Percentiles rank a stretch among this genome's conserved stretches.
These are phyloP conservation scores for Coilia nasus DNA, from an alignment of 2,797 vertebrate genomes.

Conservation along the genomic window DNA sequence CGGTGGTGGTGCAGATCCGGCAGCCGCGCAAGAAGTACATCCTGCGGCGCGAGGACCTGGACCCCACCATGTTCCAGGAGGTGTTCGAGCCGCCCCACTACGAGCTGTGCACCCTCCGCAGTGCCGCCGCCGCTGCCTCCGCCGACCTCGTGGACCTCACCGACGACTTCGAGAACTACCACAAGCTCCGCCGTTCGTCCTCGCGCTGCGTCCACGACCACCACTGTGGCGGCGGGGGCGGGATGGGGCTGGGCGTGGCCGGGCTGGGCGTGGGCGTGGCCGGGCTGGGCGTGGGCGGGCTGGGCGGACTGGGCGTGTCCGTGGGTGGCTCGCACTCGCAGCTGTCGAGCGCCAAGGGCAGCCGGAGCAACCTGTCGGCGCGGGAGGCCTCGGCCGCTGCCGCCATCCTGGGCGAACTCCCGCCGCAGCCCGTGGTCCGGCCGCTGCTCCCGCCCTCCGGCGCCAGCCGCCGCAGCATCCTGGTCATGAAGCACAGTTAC, in stretches of 20 bases:
- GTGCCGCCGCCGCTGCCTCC: slow-evolving; percentile 75
- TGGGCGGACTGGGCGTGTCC: not conserved
- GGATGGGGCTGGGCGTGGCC: slow-evolving; percentile 69
- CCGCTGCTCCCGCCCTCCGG: slow-evolving; percentile 82
- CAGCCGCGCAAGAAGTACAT: slow-evolving; percentile 98
- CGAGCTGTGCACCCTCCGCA: slow-evolving; percentile 94
- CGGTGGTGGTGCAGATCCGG: slow-evolving; percentile 96
- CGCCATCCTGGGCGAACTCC: slow-evolving; percentile 87
- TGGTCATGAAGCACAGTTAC: slow-evolving; percentile 99
- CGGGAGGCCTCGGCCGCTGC: slow-evolving; percentile 81
- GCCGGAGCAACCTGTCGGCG: slow-evolving; percentile 89
- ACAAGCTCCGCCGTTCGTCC: slow-evolving; percentile 91
- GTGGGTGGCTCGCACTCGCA: slow-evolving; percentile 54
- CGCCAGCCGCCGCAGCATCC: slow-evolving; percentile 90
- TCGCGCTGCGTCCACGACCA: slow-evolving; percentile 96
- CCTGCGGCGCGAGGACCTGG: slow-evolving; percentile 91
- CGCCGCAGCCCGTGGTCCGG: slow-evolving; percentile 79
- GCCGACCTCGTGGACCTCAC: slow-evolving; percentile 91
- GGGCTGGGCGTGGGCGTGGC: slow-evolving; percentile 42
- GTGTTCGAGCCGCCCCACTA: slow-evolving; percentile 98
- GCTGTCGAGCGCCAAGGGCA: slow-evolving; percentile 81
- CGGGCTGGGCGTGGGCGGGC: slow-evolving; percentile 61
- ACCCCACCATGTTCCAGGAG: slow-evolving; percentile 98
- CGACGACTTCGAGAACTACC: slow-evolving; percentile 95
- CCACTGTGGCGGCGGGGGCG: slow-evolving; percentile 89